A percentile compares a stretch with the other conserved stretches of the same genome.
Evolutionary conservation across 2,113 vertebrate genomes (phyloP).

Genomic region (Albula glossodonta): DNA sequence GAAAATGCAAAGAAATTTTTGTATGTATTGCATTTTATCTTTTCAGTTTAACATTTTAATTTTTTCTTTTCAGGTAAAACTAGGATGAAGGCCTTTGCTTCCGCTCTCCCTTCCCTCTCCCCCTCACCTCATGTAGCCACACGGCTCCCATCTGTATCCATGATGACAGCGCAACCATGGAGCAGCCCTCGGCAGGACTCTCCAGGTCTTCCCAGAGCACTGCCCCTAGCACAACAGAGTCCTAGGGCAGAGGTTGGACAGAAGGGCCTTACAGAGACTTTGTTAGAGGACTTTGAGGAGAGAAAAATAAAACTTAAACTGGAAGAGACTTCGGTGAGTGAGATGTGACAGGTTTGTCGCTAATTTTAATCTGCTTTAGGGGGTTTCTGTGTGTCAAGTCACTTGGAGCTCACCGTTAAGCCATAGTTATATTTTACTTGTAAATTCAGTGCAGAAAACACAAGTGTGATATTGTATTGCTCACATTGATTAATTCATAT

Average conservation of each 20-base stretch:
- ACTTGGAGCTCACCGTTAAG: not conserved
- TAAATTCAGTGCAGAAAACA: too few species aligned
- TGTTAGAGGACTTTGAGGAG: conserved; percentile 64
- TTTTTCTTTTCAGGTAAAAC: conserved; percentile 42
- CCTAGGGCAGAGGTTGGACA: not conserved
- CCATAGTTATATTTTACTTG: too few species aligned
- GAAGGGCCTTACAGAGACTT: conserved; percentile 60
- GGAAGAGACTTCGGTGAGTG: conserved; percentile 64
- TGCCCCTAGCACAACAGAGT: not conserved
- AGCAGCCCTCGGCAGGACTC: conserved; percentile 21
- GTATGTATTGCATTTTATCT: not conserved
- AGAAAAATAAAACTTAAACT: conserved; percentile 48
- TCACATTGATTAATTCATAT: not conserved
- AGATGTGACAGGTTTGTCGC: not conserved
- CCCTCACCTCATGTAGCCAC: conserved; percentile 13
- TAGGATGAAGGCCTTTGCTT: not conserved
- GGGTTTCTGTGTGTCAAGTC: not conserved
- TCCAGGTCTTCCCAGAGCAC: not conserved
- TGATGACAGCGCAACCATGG: conserved; percentile 60
- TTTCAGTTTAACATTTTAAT: not conserved
- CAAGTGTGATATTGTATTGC: not conserved
- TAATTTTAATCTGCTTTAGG: not conserved
- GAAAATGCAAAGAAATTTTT: not conserved
- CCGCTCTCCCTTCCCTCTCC: not conserved
- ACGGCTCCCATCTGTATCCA: conserved; percentile 45